Conservation (phyloP, 37 sponge, comb jelly and placozoan species). For the Spongia lamella region DNA sequence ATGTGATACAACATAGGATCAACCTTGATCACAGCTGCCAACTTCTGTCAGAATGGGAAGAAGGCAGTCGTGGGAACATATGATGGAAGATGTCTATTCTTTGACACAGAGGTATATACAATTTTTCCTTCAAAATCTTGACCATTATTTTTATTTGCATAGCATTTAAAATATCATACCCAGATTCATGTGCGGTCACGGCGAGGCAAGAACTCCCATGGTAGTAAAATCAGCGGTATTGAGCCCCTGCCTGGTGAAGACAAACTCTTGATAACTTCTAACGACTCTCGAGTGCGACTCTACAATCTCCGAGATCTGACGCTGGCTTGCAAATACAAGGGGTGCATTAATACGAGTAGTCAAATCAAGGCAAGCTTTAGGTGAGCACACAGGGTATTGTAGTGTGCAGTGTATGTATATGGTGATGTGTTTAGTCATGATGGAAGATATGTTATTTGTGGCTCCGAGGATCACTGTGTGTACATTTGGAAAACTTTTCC, state of each 20-base stretch:
- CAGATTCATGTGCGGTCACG: constrained; percentile 91
- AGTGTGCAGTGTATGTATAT: neutral
- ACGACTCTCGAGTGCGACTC: constrained; percentile 91
- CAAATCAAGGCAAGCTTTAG: constrained; percentile 90
- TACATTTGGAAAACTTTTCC: constrained; percentile 90
- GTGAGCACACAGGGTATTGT: constrained; percentile 18
- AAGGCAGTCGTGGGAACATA: constrained; percentile 90
- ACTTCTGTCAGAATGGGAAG: constrained; percentile 92
- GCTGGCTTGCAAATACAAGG: constrained; percentile 91
- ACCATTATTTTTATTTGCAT: neutral
- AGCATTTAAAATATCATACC: constrained; percentile 96
- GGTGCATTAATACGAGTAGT: constrained; percentile 86
- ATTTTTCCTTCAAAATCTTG: too few relatives aligned
- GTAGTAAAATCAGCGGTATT: constrained; percentile 91
- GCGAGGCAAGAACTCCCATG: constrained; percentile 86
- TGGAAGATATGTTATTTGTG: constrained; percentile 85
- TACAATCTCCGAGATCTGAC: constrained; percentile 90
- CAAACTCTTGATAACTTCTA: constrained; percentile 89
- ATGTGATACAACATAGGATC: constrained; percentile 37
- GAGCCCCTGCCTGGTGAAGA: constrained; percentile 91
- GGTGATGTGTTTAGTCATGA: constrained; percentile 56
- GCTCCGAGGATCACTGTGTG: constrained; percentile 86
- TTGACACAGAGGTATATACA: constrained; percentile 85
- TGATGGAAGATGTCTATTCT: constrained; percentile 94
- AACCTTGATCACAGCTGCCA: constrained; percentile 91